Base-by-base conservation (phyloP, 1,140 invertebrate genomes). In the Panonychus citri region DNA sequence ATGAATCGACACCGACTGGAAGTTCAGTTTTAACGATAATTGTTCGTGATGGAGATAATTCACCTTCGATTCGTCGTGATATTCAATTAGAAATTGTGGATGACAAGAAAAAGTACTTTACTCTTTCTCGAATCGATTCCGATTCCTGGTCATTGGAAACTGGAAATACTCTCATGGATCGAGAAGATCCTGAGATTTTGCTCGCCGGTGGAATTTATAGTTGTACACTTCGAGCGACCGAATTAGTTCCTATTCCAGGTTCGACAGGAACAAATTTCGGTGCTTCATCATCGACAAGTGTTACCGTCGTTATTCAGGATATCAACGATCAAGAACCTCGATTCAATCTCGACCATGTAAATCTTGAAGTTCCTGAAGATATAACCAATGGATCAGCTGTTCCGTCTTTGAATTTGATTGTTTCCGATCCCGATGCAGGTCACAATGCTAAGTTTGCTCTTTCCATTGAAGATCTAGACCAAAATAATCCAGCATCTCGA, bases 291-390 rank as follows among this genome's bases (percentile, higher is more conserved):
- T 54, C n/a, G 13, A 27, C 53, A 8, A 54, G 39, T 54, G 28
- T 54, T 8, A 54, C 53, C 1, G 53, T 54, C 13, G 79, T 86
- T 1, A 78, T 89, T 7, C 81, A 78, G 0, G 85, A 89, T 65
- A 78, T 81, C 0, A 85, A 89, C 63, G 85, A 89, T 65, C 79
- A 88, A 59, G 69, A 75, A 27, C 86, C 85, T 0, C 67, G 74
- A 43, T 91, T 91, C 62, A 82, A 80, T 61, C 70, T 76, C 57
- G 66, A 76, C 0, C 65, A 73, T 3, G 83, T 82, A 56, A 73
- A 75, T 60, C 74, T 84, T 17, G 78, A 75, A 1, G 79, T 88
- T 43, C 76, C 80, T 0, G 85, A 90, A 70, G 80, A 82, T 62
- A 76, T 85, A 57, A 77, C 78, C 61, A 61, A 66, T 26, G 71